Evolutionary conservation across 2,797 vertebrate species (phyloP), one percentile per base, ranked within the genome.

Genomic region (Alosa sapidissima): DNA sequence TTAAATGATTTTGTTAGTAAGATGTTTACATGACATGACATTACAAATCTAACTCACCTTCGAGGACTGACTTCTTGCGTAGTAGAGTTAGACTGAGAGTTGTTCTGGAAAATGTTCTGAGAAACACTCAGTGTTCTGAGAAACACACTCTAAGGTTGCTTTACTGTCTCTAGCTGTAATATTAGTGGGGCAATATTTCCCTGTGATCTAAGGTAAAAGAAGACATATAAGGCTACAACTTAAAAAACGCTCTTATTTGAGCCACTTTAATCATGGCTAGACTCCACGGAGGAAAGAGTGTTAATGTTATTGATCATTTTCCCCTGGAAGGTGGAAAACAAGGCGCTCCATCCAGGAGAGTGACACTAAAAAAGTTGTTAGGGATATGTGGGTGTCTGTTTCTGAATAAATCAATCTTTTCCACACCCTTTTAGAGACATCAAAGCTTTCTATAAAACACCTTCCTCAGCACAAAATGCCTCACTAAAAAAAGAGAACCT

Each of bases 391-490:
- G 86, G 88, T 86, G 83, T 86, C 83, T 84, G 82, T 65, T 19
- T 65, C 72, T 83, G 84, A 86, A 89, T 91, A 89, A 92, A 91
- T 83, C 36, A 87, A 82, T 84, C 55, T 89, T 91, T 88, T 86
- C 86, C 87, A 86, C 90, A 72, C 54, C 86, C 86, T 85, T 90
- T 86, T 87, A 78, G 60, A 75, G 84, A 85, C 82, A 82, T 84
- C 81, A 41, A 54, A 78, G 84, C 62, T 88, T 86, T 78, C 48
- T 82, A 78, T 28, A 24, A 88, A 86, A 88, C 83, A 89, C 89
- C 90, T 86, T 85, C 62, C 84, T 91, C 91, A 92, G 90, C 91
- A 90, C 82, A 85, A 88, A 49, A 81, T 55, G 51, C 51, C 86
- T 84, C 88, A 82, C 51, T 90, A 87, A 91, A 91, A 90, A 90